Base-by-base conservation (phyloP, 1,140 invertebrate genomes). In the Saccostrea glomerata region DNA sequence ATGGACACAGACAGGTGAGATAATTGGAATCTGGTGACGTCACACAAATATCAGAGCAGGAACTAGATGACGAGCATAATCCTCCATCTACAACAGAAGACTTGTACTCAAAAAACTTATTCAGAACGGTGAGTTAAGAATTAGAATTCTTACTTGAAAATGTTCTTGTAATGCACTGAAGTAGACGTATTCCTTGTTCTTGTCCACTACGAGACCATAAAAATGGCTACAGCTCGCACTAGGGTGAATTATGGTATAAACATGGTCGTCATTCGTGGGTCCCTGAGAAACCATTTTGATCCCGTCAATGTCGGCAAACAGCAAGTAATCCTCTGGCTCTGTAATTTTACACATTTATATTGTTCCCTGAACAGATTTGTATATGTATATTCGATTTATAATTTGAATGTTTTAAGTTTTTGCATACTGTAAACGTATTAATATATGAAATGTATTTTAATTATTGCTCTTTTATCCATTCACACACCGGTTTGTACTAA, bases 251-350 rank as follows among this genome's bases (percentile, higher is more conserved):
- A 85, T 58, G 56, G 55, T 85, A 20, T 85, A 85, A 17, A 63
- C 58, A 20, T 58, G 54, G 25, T 36, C 17, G 25, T 85, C 84
- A 3, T 56, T 25, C 17, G n/a, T 60, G 20, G 7, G 17, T 23
- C 55, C 84, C 17, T 60, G 84, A 0, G 84, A 11, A 23, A 85
- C 56, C 84, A 85, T 63, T 56, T 84, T 84, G 15, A 85, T 85
- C 9, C 84, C 84, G 56, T 85, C 84, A 11, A 85, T 58, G 25
- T 85, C 84, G 30, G 84, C 84, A 58, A 85, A 58, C 11, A 85
- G 15, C 13, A 85, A 20, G 56, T 85, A 85, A n/a, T 11, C 9
- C 12, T 58, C 30, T 11, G 84, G 84, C n/a, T 40, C 55, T 85
- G 58, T 85, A 17, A 11, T 30, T 47, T 7, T 30, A 54, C 20